A percentile compares a stretch with the other conserved stretches of the same genome.
Conservation (phyloP, 2,888 invertebrate genomes). For the Sericinus montela region DNA sequence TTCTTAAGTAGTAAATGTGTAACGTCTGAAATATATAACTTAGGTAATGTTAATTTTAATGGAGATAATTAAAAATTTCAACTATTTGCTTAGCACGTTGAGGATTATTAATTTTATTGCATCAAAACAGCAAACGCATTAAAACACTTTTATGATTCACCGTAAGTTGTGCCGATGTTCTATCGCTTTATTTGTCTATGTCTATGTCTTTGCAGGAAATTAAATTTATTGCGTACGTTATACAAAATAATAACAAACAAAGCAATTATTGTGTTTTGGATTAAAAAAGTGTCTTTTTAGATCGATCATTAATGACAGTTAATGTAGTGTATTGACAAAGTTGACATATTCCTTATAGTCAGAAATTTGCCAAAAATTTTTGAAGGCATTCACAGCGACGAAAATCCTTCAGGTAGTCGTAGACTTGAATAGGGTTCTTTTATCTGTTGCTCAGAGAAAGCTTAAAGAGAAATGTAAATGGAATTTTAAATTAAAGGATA, state of each 20-base stretch:
- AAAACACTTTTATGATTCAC: constrained; percentile 8
- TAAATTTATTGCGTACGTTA: neutral
- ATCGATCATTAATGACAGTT: too few relatives aligned
- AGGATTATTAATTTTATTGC: constrained; percentile 12
- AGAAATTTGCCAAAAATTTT: too few relatives aligned
- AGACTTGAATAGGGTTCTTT: constrained; percentile 11
- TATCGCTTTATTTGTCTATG: constrained; percentile 11
- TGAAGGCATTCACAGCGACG: neutral
- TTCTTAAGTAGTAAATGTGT: neutral
- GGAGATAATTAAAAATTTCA: neutral
- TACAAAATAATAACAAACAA: too few relatives aligned
- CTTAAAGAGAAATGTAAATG: constrained; percentile 11
- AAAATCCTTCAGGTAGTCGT: constrained; percentile 6
- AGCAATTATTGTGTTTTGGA: too few relatives aligned
- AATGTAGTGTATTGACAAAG: too few relatives aligned
- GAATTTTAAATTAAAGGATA: constrained; percentile 10
- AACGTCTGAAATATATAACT: too few relatives aligned
- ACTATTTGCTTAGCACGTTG: neutral
- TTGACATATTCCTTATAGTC: too few relatives aligned
- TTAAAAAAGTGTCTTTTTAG: too few relatives aligned
- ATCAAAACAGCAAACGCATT: constrained; percentile 12
- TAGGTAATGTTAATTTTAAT: too few relatives aligned
- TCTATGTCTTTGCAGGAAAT: constrained; percentile 6
- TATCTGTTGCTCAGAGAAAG: constrained; percentile 6
- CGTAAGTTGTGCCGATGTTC: constrained; percentile 3